Evolutionary conservation across 2,888 invertebrate genomes (phyloP).

Genomic region (Agonum fuliginosum): DNA sequence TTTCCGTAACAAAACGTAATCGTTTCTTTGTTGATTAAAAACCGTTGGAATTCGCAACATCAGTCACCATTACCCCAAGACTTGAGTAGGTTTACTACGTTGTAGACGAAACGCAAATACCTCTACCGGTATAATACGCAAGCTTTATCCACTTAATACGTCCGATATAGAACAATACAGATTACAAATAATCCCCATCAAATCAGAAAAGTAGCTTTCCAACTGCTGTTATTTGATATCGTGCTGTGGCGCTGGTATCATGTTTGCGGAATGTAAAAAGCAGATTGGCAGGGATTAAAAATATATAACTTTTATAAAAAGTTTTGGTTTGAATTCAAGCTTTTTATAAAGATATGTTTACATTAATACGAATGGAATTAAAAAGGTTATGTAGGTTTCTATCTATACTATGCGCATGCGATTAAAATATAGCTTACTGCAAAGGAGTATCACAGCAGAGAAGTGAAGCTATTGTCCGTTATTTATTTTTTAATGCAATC

Average conservation of each 20-base stretch:
- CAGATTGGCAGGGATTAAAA: conserved; percentile 23
- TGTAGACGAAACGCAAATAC: conserved; percentile 5
- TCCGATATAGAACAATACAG: conserved; percentile 39
- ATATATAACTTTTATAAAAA: conserved; percentile 15
- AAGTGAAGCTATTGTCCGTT: too few species aligned
- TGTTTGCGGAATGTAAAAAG: too few species aligned
- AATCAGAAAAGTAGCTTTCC: conserved; percentile 38
- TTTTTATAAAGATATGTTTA: too few species aligned
- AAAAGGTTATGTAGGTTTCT: too few species aligned
- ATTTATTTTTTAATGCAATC: too few species aligned
- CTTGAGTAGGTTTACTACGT: conserved; percentile 5
- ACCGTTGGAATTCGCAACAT: background rate
- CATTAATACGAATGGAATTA: too few species aligned
- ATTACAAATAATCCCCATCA: conserved; percentile 31
- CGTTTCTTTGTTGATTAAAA: conserved; percentile 6
- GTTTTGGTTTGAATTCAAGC: conserved; percentile 5
- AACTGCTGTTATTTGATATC: conserved; percentile 29
- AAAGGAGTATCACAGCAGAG: too few species aligned
- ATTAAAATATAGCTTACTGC: too few species aligned
- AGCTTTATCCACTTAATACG: conserved; percentile 22
- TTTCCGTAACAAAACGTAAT: background rate
- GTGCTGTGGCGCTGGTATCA: background rate
- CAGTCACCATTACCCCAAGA: conserved; percentile 4
- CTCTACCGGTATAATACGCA: conserved; percentile 17
- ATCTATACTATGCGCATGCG: too few species aligned